These are phyloP conservation scores for Sinocyclocheilus anshuiensis DNA, from an alignment of 2,113 vertebrate genomes.

Conservation along the genomic window DNA sequence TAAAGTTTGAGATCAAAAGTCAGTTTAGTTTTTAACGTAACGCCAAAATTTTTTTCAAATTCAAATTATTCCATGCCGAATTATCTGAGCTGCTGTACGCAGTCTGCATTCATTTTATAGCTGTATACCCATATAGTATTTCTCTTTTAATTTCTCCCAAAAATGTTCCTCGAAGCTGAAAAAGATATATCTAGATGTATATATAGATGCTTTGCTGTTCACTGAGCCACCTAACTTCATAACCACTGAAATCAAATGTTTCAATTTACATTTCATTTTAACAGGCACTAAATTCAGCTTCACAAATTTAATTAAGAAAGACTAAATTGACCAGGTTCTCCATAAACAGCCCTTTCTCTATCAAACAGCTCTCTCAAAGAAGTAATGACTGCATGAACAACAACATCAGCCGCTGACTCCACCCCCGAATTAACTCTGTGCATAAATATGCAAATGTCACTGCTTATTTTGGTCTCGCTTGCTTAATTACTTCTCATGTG, in stretches of 20 bases:
- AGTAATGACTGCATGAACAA: neutral
- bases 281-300: neutral
- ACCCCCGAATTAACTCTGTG: constrained; percentile 13
- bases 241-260: neutral
- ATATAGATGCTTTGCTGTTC: neutral
- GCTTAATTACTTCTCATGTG: constrained; percentile 36
- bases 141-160: neutral
- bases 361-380: neutral
- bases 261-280: neutral
- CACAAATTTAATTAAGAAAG: neutral
- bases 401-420: neutral
- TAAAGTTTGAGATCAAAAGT: neutral
- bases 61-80: neutral
- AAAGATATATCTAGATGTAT: neutral
- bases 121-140: neutral
- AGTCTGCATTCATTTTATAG: neutral
- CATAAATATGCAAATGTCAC: constrained; percentile 40
- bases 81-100: neutral
- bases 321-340: neutral
- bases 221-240: neutral
- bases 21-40: neutral
- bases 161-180: neutral
- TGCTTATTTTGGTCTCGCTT: constrained; percentile 20
- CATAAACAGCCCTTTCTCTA: neutral
- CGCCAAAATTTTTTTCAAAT: neutral